A percentile compares a stretch with the other conserved stretches of the same genome.
Conservation (phyloP, 2,113 vertebrate genomes). For the Dromiciops gliroides region DNA sequence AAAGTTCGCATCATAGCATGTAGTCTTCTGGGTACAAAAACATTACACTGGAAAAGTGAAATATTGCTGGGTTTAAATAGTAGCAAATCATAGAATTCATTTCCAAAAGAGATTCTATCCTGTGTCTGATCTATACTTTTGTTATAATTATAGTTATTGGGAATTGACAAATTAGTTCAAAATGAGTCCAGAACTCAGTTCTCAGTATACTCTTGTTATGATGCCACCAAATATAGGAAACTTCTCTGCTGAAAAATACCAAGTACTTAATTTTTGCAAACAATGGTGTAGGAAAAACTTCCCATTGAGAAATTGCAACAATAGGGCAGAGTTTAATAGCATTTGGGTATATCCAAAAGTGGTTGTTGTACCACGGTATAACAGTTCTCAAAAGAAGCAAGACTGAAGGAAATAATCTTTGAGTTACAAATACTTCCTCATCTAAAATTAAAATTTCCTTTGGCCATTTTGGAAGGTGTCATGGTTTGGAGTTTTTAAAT, state of each 20-base stretch:
- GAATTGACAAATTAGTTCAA: not conserved
- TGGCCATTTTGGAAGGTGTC: not conserved
- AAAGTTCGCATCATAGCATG: slow-evolving; percentile 14
- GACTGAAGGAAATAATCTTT: not conserved
- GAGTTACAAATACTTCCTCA: not conserved
- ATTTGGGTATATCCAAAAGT: slow-evolving; percentile 8
- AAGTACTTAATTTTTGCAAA: slow-evolving; percentile 17
- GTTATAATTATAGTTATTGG: not conserved
- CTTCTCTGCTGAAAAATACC: not conserved
- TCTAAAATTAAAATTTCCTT: not conserved
- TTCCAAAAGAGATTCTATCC: slow-evolving; percentile 4
- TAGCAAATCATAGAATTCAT: slow-evolving; percentile 9
- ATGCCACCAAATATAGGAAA: slow-evolving; percentile 21
- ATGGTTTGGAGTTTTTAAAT: not conserved
- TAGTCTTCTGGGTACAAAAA: slow-evolving; percentile 25
- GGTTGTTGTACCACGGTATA: not conserved
- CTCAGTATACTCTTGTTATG: not conserved
- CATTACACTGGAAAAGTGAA: slow-evolving; percentile 12
- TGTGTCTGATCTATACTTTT: not conserved
- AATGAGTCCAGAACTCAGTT: slow-evolving; percentile 34
- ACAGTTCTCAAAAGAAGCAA: not conserved
- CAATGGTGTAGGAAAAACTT: slow-evolving; percentile 2
- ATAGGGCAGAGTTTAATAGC: slow-evolving; percentile 24
- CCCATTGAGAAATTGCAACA: not conserved
- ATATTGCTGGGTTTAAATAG: not conserved